Conservation (phyloP, 2,113 vertebrate genomes). For the Oryzias celebensis region DNA sequence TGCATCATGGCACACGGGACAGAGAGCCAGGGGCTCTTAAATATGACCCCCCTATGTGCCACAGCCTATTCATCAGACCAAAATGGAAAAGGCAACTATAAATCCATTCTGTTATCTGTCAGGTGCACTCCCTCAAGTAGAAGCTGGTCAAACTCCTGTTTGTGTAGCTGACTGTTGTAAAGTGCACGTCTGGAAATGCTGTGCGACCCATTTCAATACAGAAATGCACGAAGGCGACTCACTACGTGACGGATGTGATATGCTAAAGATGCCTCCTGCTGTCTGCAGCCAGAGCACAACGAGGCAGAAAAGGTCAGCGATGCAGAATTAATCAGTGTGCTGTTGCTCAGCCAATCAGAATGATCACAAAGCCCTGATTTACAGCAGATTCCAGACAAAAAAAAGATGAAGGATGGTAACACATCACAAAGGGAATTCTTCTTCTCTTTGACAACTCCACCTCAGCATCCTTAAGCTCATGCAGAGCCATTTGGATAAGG, state of each 20-base stretch:
- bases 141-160: slow-evolving; percentile 39
- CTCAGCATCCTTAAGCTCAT: slow-evolving; percentile 53
- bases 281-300: slow-evolving; percentile 13
- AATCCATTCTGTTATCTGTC: slow-evolving; percentile 57
- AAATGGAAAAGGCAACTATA: slow-evolving; percentile 31
- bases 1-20: slow-evolving; percentile 52
- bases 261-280: slow-evolving; percentile 19
- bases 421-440: slow-evolving; percentile 46
- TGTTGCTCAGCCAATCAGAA: slow-evolving; percentile 57
- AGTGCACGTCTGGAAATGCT: slow-evolving; percentile 28
- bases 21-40: slow-evolving; percentile 44
- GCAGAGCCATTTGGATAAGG: slow-evolving; percentile 52
- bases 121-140: slow-evolving; percentile 49
- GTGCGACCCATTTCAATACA: slow-evolving; percentile 1
- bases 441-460: slow-evolving; percentile 33
- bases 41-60: slow-evolving; percentile 48
- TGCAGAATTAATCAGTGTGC: slow-evolving; percentile 46
- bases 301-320: slow-evolving; percentile 49
- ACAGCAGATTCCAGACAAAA: slow-evolving; percentile 24
- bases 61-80: slow-evolving; percentile 49
- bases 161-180: slow-evolving; percentile 38
- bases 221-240: slow-evolving; percentile 9
- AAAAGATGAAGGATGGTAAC: slow-evolving; percentile 28
- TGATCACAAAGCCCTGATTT: slow-evolving; percentile 45
- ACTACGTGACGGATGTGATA: slow-evolving; percentile 16